These are phyloP conservation scores for Chirona hameri DNA, from an alignment of 2,888 invertebrate genomes.

Conservation along the genomic window DNA sequence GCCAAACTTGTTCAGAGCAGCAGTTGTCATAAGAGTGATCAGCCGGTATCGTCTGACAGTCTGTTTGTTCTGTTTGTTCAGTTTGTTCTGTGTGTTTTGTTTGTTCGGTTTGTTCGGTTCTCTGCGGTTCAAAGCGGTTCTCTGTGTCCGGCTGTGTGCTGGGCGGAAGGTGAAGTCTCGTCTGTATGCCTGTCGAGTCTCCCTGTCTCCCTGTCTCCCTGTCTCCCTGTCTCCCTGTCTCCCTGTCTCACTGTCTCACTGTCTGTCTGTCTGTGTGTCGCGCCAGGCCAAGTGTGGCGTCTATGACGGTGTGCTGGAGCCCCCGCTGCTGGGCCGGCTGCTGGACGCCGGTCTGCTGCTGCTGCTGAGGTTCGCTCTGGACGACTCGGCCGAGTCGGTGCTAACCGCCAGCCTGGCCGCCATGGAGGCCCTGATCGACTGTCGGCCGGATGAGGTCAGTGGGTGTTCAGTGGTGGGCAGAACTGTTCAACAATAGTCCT, in stretches of 20 bases:
- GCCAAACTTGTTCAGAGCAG: too few relatives aligned
- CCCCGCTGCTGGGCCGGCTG: conserved; percentile 42
- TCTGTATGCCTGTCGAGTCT: neutral
- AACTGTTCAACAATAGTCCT: conserved; percentile 35
- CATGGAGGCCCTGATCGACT: conserved; percentile 68
- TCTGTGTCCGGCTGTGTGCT: too few relatives aligned
- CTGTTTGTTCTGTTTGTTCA: too few relatives aligned
- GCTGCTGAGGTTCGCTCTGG: conserved; percentile 76
- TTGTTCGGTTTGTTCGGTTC: too few relatives aligned
- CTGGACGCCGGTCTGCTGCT: conserved; percentile 70
- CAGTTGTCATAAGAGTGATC: too few relatives aligned
- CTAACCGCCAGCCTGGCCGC: conserved; percentile 72
- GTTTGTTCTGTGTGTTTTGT: too few relatives aligned
- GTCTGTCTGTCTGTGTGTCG: neutral
- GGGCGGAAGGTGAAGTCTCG: too few relatives aligned
- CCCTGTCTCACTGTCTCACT: neutral
- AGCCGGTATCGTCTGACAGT: too few relatives aligned
- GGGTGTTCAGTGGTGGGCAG: neutral
- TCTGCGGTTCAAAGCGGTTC: too few relatives aligned
- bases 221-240: neutral
- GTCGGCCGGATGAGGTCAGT: conserved; percentile 70
- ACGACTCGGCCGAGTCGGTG: conserved; percentile 71
- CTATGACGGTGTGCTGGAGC: conserved; percentile 4
- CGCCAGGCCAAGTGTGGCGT: neutral
- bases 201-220: neutral